Evolutionary conservation across 1,140 invertebrate species (phyloP).

Genomic region (Medauroidea extradentata): DNA sequence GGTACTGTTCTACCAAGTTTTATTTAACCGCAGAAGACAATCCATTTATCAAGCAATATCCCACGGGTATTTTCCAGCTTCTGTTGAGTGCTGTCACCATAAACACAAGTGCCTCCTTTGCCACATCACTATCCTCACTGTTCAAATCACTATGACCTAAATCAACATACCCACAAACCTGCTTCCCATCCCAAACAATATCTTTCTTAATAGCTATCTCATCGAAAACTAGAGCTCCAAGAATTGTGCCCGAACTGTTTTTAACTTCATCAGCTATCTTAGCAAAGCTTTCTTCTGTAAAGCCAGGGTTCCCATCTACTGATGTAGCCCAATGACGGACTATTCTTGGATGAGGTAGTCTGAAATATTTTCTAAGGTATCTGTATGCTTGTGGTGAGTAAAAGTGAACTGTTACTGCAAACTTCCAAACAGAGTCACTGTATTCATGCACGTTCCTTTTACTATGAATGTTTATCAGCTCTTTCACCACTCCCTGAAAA

Average conservation of each 20-base stretch:
- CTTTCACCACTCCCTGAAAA: background rate
- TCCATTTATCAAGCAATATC: too few relatives aligned
- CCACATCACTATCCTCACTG: conserved; percentile 25
- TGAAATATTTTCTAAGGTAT: conserved; percentile 33
- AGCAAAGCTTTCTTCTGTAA: conserved; percentile 37
- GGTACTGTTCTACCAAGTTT: background rate
- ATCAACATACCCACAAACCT: conserved; percentile 33
- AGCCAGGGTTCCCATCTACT: conserved; percentile 38
- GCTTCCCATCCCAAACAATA: too few relatives aligned
- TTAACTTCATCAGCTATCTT: too few relatives aligned
- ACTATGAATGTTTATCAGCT: background rate
- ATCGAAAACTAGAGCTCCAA: conserved; percentile 35
- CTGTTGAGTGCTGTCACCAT: conserved; percentile 32
- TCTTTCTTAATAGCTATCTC: conserved; percentile 37
- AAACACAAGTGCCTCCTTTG: conserved; percentile 38
- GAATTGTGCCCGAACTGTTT: conserved; percentile 11
- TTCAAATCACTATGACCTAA: conserved; percentile 25
- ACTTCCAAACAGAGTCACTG: conserved; percentile 1
- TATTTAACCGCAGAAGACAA: background rate
- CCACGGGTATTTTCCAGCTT: conserved; percentile 29
- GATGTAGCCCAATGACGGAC: conserved; percentile 39
- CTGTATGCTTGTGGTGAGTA: conserved; percentile 7
- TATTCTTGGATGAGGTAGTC: conserved; percentile 32
- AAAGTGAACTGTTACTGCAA: conserved; percentile 10
- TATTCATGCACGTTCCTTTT: background rate